Percentiles rank a stretch among this genome's conserved stretches.
These are phyloP conservation scores for Arenaria interpres DNA, from an alignment of 2,113 vertebrate species.

Conservation along the genomic window DNA sequence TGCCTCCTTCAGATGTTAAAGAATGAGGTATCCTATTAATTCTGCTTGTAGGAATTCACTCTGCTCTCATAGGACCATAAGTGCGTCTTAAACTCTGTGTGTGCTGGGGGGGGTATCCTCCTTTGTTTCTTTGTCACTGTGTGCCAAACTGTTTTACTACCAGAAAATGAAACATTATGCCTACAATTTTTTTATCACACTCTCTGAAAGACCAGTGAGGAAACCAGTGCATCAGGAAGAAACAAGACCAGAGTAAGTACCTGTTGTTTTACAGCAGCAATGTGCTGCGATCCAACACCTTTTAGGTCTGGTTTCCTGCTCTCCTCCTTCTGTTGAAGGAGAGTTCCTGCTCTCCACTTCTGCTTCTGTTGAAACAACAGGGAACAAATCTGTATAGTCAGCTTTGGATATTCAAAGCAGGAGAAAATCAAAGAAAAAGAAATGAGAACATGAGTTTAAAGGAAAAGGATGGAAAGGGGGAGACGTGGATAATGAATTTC, in stretches of 20 bases:
- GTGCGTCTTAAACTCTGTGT: neutral
- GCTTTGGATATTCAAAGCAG: neutral
- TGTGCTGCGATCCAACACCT: neutral
- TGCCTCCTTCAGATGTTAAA: conserved; percentile 9
- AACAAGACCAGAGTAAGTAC: neutral
- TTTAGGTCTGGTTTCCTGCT: neutral
- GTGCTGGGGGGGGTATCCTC: neutral
- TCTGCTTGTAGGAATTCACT: conserved; percentile 3
- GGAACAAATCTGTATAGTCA: neutral
- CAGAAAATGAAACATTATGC: neutral
- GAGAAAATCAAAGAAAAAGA: conserved; percentile 27
- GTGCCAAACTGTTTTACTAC: neutral
- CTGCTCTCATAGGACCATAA: neutral
- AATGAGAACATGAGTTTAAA: neutral
- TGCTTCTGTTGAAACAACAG: neutral
- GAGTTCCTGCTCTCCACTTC: no score
- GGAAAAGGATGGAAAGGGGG: neutral
- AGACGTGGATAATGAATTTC: neutral
- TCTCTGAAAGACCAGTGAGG: neutral
- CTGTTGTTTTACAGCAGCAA: neutral
- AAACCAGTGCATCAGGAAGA: neutral
- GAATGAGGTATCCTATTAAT: neutral
- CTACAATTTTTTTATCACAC: neutral
- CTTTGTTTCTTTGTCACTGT: neutral
- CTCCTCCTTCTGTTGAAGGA: no score